A percentile compares a stretch with the other conserved stretches of the same genome.
These are phyloP conservation scores for Nothoprocta perdicaria DNA, from an alignment of 2,113 vertebrate genomes.

Conservation along the genomic window DNA sequence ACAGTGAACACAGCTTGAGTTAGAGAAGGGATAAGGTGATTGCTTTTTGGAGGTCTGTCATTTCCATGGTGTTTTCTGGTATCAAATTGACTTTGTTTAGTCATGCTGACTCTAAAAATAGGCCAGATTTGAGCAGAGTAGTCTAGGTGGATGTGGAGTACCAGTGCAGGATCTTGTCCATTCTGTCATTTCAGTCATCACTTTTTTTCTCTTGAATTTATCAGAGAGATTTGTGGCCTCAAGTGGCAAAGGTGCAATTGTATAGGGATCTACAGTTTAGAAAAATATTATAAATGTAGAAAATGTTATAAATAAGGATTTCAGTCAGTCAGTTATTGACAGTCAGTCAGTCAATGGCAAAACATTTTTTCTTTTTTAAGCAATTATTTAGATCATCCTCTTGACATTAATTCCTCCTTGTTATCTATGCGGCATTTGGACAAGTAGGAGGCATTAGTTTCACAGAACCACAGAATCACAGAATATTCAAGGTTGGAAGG, in stretches of 20 bases:
- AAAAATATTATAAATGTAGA: neutral
- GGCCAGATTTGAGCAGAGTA: neutral
- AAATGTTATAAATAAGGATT: neutral
- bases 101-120: neutral
- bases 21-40: neutral
- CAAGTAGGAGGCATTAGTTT: neutral
- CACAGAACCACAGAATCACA: no score
- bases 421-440: neutral
- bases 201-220: neutral
- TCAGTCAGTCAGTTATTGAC: neutral
- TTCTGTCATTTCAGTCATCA: neutral
- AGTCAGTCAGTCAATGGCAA: neutral
- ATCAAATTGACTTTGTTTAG: neutral
- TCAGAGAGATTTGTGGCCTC: neutral
- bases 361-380: neutral
- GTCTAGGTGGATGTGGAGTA: neutral
- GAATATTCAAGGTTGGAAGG: no score
- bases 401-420: neutral
- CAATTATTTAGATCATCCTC: neutral
- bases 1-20: neutral
- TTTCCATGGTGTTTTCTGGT: neutral
- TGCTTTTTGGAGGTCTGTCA: neutral
- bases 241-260: neutral
- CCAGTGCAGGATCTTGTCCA: neutral
- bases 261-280: neutral